A percentile compares a stretch with the other conserved stretches of the same genome.
Evolutionary conservation across 35 echinoderm and acorn worm species (phyloP).

Genomic region (Lytechinus pictus): DNA sequence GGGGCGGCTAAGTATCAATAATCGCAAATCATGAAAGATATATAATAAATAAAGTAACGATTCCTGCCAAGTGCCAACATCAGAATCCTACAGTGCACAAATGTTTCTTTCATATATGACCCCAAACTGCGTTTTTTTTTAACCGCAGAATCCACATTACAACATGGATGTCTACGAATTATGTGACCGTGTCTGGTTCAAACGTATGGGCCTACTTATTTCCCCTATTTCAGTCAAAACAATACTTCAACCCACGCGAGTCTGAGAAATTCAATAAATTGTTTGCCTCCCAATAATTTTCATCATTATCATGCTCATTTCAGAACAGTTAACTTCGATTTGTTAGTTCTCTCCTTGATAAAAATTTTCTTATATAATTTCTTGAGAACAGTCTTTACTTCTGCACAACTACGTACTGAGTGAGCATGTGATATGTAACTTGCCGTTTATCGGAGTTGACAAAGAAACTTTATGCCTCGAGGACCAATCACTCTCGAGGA

Average conservation of each 20-base stretch:
- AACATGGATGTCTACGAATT: not conserved
- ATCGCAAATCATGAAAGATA: too few species aligned
- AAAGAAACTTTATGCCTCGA: constrained; percentile 4
- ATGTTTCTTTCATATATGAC: too few species aligned
- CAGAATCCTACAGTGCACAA: too few species aligned
- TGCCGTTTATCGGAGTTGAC: not conserved
- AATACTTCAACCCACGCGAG: not conserved
- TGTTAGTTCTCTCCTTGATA: not conserved
- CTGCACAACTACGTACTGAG: not conserved
- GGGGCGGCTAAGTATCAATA: too few species aligned
- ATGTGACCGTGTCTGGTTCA: not conserved
- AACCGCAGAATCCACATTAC: not conserved
- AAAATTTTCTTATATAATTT: not conserved
- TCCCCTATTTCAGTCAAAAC: not conserved
- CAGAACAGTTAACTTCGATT: not conserved
- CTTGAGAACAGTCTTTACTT: not conserved
- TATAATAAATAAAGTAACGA: too few species aligned
- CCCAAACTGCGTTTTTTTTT: too few species aligned
- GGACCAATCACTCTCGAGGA: not conserved
- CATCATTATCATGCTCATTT: not conserved
- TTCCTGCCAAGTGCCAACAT: too few species aligned
- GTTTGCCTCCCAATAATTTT: not conserved
- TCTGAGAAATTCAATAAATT: not conserved
- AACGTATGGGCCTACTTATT: not conserved
- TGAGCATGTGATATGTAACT: not conserved